Evolutionary conservation across 2,888 invertebrate species (phyloP).

Genomic region (Adineta ricciae): DNA sequence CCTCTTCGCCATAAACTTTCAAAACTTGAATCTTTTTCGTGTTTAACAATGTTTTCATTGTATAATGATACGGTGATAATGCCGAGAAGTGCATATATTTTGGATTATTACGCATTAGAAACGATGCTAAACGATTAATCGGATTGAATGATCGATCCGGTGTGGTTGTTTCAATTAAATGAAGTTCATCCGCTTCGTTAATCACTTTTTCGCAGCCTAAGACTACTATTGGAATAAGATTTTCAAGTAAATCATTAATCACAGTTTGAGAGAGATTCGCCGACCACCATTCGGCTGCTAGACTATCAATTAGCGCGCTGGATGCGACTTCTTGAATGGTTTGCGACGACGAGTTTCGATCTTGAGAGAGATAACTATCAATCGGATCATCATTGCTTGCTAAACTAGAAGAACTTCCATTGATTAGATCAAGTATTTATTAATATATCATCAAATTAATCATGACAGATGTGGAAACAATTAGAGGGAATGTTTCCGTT

Average conservation of each 20-base stretch:
- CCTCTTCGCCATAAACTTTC: constrained; percentile 46
- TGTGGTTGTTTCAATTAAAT: constrained; percentile 39
- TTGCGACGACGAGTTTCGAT: not conserved
- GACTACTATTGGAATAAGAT: constrained; percentile 47
- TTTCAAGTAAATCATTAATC: constrained; percentile 42
- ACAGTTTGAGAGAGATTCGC: not conserved
- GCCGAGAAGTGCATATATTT: constrained; percentile 48
- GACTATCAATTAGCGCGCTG: not conserved
- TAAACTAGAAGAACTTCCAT: not conserved
- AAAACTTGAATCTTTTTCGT: constrained; percentile 45
- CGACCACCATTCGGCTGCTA: constrained; percentile 11
- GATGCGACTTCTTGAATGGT: not conserved
- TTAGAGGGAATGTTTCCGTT: no score
- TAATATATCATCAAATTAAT: no score
- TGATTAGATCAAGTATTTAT: no score
- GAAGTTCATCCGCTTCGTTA: constrained; percentile 44
- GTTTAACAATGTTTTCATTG: constrained; percentile 44
- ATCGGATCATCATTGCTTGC: not conserved
- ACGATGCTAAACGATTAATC: constrained; percentile 48
- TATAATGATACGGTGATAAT: constrained; percentile 48
- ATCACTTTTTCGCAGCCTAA: constrained; percentile 49
- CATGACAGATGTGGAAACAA: no score
- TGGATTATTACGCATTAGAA: constrained; percentile 50
- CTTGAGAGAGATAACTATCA: not conserved
- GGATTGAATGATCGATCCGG: constrained; percentile 48